Evolutionary conservation across 2,888 invertebrate genomes (phyloP), one percentile per base, ranked within the genome.

Genomic region (Xestia ashworthii): DNA sequence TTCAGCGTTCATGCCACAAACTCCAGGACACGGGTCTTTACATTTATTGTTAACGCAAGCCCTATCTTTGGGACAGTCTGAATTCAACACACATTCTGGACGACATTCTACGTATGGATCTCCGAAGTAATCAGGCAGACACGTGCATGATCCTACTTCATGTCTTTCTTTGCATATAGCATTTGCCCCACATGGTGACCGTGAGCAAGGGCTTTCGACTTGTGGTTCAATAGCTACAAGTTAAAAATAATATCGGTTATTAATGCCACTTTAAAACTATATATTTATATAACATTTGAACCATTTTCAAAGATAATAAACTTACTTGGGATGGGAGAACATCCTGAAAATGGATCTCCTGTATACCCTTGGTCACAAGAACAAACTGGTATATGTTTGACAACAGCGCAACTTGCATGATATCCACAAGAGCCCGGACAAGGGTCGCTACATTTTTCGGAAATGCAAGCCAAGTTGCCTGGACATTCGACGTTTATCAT

Each of bases 71-170:
- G 98, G 97, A 94, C 99, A 99, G 90, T 99, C 99, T 14, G 98
- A 98, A 93, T 99, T 99, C 88, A 98, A 97, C n/a, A 98, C 98
- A 93, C 99, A 99, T 97, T 99, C 98, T 46, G 99, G 99, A 91
- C 98, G 97, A 93, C 99, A 99, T 91, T 98, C 98, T 65, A 98
- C 96, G 90, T 99, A 98, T 3, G 99, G 99, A 96, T 99, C 98
- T 72, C 99, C 99, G 90, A 98, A 98, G 93, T 98, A 99, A 90
- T 98, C 98, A 78, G 98, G 97, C 84, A 98, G 95, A 95, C 99
- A 99, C 83, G 97, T 97, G 93, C 99, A 99, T 82, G 98, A 98
- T 68, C 98, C 98, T 76, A 98, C 98, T 87, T 98, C 98, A 91
- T 98, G 97, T 90, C 98, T 97, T 95, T 98, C 98, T 94, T 98